phyloP scores from a whole-genome alignment of 2,888 invertebrate genomes.

The Archaeoteleia sp. region DNA sequence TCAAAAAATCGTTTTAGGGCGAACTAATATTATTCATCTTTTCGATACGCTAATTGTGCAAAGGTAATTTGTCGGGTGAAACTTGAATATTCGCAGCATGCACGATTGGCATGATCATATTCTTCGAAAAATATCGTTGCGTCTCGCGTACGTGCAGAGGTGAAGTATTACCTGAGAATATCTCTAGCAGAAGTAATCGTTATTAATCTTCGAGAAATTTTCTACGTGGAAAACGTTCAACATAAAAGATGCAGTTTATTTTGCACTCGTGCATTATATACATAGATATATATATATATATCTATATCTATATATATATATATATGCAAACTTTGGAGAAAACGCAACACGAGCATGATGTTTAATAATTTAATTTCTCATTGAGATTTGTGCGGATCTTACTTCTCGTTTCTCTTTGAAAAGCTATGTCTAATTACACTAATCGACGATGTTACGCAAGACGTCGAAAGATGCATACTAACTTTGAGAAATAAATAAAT shows the following conservation, averaged over 20 bases:
- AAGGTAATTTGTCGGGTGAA: constrained; percentile 27
- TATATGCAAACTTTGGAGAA: constrained; percentile 23
- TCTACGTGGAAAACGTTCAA: constrained; percentile 25
- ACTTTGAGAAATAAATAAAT: too few relatives aligned
- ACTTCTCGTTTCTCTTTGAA: constrained; percentile 18
- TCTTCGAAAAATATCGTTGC: constrained; percentile 39
- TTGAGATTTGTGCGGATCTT: constrained; percentile 17
- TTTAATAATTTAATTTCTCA: constrained; percentile 30
- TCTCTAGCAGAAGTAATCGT: constrained; percentile 28
- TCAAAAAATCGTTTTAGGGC: constrained; percentile 16
- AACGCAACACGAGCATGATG: constrained; percentile 9
- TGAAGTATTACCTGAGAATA: constrained; percentile 39
- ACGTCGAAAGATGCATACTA: constrained; percentile 10
- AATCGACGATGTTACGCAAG: constrained; percentile 28
- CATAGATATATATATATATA: too few relatives aligned
- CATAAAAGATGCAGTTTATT: constrained; percentile 21
- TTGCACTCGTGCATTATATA: constrained; percentile 6
- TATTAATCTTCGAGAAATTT: constrained; percentile 40
- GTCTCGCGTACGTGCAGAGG: constrained; percentile 23
- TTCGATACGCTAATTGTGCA: constrained; percentile 15
- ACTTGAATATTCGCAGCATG: constrained; percentile 27
- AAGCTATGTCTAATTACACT: constrained; percentile 23
- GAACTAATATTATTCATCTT: not conserved
- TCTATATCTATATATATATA: too few relatives aligned
- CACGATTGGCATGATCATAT: constrained; percentile 40